phyloP scores from a whole-genome alignment of 1,140 invertebrate genomes.

The Solen grandis region DNA sequence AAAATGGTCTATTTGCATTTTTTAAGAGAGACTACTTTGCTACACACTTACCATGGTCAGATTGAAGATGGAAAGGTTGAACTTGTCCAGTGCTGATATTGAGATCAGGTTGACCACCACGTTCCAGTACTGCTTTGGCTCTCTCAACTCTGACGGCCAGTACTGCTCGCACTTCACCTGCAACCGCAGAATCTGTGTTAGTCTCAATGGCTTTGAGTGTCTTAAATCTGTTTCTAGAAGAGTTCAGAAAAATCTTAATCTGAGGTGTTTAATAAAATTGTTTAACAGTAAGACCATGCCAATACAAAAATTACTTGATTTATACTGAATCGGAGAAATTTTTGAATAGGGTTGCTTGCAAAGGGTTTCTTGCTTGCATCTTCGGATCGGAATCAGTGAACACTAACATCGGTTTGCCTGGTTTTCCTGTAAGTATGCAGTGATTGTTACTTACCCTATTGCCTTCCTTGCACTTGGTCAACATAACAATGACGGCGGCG shows the following conservation, averaged over 20 bases:
- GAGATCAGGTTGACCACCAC: slow-evolving; percentile 63
- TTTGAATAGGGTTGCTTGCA: no score
- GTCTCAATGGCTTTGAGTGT: background rate
- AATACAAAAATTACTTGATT: no score
- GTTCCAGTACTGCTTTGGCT: slow-evolving; percentile 66
- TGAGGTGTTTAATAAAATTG: no score
- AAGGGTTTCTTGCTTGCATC: no score
- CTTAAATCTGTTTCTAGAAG: background rate
- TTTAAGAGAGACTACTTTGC: no score
- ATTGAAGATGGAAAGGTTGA: slow-evolving; percentile 63
- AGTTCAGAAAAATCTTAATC: no score
- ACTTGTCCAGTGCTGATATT: slow-evolving; percentile 64
- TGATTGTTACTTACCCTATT: slow-evolving; percentile 59
- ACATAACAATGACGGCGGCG: slow-evolving; percentile 97
- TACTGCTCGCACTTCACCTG: slow-evolving; percentile 70
- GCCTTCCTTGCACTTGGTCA: slow-evolving; percentile 86
- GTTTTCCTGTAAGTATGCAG: no score
- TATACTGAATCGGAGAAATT: no score
- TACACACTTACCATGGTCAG: slow-evolving; percentile 62
- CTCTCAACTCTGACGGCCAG: slow-evolving; percentile 64
- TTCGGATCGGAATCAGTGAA: no score
- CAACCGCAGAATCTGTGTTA: background rate
- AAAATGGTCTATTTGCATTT: no score
- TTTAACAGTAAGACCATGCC: no score
- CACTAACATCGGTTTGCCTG: no score